Percentiles rank a stretch among this genome's conserved stretches.
These are phyloP conservation scores for Megaceryle alcyon DNA, from an alignment of 2,797 vertebrate genomes.

Conservation along the genomic window DNA sequence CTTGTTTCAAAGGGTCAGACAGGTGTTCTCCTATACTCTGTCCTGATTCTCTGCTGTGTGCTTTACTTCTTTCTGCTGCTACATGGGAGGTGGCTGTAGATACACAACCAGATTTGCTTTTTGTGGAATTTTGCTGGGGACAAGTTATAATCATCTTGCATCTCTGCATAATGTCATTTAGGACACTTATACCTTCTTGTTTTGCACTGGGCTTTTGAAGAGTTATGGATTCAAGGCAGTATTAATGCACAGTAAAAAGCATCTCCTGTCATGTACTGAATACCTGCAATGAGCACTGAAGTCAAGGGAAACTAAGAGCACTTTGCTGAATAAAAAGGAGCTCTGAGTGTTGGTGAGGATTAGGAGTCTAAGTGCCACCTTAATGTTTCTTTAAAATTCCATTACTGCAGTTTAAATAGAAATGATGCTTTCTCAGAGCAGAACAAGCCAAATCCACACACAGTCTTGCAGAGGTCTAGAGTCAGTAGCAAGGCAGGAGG, in stretches of 20 bases:
- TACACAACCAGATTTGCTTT: neutral
- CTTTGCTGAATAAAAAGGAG: neutral
- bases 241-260: neutral
- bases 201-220: neutral
- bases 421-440: neutral
- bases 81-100: neutral
- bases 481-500: neutral
- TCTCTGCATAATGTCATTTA: neutral
- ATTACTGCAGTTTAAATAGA: neutral
- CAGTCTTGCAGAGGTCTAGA: neutral
- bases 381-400: neutral
- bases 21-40: neutral
- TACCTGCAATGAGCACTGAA: neutral
- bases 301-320: neutral
- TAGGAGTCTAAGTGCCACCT: neutral
- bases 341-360: neutral
- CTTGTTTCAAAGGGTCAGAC: neutral
- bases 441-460: neutral
- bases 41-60: neutral
- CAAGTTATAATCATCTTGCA: neutral
- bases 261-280: neutral
- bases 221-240: neutral
- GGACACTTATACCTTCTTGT: neutral
- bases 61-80: neutral
- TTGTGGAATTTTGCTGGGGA: neutral